Evolutionary conservation across 2,888 invertebrate genomes (phyloP).

Genomic region (Mimumesa dahlbomi): DNA sequence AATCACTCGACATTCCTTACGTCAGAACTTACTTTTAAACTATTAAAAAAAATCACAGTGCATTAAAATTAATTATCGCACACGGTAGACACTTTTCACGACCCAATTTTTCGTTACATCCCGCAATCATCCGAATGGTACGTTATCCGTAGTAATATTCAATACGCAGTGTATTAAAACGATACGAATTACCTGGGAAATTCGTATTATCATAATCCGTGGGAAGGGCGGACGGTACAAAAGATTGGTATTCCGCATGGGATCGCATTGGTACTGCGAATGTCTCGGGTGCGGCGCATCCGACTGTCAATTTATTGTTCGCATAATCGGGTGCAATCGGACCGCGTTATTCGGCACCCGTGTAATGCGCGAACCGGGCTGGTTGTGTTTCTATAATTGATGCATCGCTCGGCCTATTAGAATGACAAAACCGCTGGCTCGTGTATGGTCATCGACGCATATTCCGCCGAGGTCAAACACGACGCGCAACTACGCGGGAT

Average conservation of each 20-base stretch:
- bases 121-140: no score
- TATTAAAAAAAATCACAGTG: no score
- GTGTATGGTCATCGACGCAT: slow-evolving; percentile 59
- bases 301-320: slow-evolving; percentile 74
- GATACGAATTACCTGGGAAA: no score
- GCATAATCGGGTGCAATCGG: slow-evolving; percentile 77
- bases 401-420: slow-evolving; percentile 75
- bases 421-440: slow-evolving; percentile 75
- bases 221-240: slow-evolving; percentile 20
- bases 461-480: slow-evolving; percentile 53
- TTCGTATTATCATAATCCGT: slow-evolving; percentile 37
- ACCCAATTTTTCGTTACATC: no score
- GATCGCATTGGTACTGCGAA: slow-evolving; percentile 27
- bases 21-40: no score
- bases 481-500: slow-evolving; percentile 38
- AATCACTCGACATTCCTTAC: no score
- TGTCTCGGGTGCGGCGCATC: slow-evolving; percentile 59
- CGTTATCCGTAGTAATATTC: no score
- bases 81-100: no score
- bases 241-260: slow-evolving; percentile 33
- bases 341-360: slow-evolving; percentile 69
- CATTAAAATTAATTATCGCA: no score
- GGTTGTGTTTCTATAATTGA: slow-evolving; percentile 78
- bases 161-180: no score
- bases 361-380: slow-evolving; percentile 70